phyloP scores from a whole-genome alignment of 2,888 invertebrate genomes.

The Protonemura montana region DNA sequence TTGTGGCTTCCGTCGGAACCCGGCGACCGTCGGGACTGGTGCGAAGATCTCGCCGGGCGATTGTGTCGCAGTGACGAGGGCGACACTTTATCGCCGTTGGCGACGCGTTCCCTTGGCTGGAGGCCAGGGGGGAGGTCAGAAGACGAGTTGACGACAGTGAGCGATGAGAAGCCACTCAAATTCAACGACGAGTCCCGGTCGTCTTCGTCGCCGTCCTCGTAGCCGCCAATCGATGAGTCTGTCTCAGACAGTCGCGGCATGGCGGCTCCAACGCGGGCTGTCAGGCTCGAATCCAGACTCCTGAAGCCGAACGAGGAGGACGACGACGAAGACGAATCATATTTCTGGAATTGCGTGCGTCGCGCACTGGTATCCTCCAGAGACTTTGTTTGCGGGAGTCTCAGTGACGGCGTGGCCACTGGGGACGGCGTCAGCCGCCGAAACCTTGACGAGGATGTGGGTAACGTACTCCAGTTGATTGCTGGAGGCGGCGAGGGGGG shows the following conservation, averaged over 20 bases:
- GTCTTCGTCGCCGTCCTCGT: conserved; percentile 64
- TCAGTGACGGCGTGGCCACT: conserved; percentile 52
- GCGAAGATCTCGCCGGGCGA: conserved; percentile 44
- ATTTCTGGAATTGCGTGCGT: conserved; percentile 66
- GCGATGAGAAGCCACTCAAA: conserved; percentile 46
- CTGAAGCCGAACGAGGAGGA: conserved; percentile 69
- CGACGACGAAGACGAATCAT: conserved; percentile 59
- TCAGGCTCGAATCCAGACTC: conserved; percentile 67
- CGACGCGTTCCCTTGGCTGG: conserved; percentile 45
- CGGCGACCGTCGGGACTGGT: conserved; percentile 55
- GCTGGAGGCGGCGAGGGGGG: conserved; percentile 60
- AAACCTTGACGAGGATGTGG: conserved; percentile 53
- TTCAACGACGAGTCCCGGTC: conserved; percentile 55
- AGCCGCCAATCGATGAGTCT: conserved; percentile 64
- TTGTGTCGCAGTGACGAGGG: conserved; percentile 50
- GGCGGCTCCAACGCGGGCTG: conserved; percentile 59
- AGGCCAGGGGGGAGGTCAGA: conserved; percentile 45
- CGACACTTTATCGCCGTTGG: conserved; percentile 53
- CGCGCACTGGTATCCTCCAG: conserved; percentile 64
- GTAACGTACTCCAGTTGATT: conserved; percentile 58
- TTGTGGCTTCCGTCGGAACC: conserved; percentile 56
- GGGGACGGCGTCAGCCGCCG: conserved; percentile 53
- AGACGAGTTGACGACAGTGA: conserved; percentile 45
- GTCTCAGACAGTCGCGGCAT: conserved; percentile 58
- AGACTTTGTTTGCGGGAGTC: conserved; percentile 64